Base-by-base conservation (phyloP, 2,888 invertebrate species). In the Tipula lateralis region DNA sequence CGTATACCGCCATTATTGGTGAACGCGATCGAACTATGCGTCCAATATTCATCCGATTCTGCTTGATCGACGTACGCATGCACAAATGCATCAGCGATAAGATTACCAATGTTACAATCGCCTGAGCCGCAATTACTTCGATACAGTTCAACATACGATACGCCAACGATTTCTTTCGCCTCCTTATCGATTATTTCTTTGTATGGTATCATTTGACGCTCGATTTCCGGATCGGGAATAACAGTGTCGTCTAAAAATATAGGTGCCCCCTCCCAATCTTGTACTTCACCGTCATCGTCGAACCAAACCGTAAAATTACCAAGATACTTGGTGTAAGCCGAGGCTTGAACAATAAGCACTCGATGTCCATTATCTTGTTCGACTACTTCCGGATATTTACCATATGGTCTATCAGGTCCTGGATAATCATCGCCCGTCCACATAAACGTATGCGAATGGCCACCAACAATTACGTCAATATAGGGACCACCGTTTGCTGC, bases 391-490 rank as follows among this genome's bases (percentile, higher is more conserved):
- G 96, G 96, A 90, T 97, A 97, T 0, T 92, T 91, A 6, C 94
- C 94, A 13, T 87, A 87, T 0, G 93, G 90, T 0, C 84, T 90
- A 86, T 93, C 93, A 0, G 92, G 92, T 24, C 92, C 93, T 0
- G 93, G 93, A 0, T 91, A 88, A 0, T 88, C 90, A 1, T 91
- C 91, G 0, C 91, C 92, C 6, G 93, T 93, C 88, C 93, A 96
- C 0, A 97, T 91, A 86, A 97, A 93, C 0, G 95, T 94, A 88
- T 97, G 95, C 0, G 95, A 94, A 88, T 97, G 97, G 0, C 94
- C 95, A 4, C 97, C 97, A n/a, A 97, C 94, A 85, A 97, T 94
- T 0, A 97, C 91, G 88, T 96, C 95, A 84, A 97, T 92, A 36
- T 93, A 92, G 0, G 93, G 92, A 1, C 94, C 92, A 66, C 92